Conservation (phyloP, 2,888 invertebrate genomes). For the Eumerus sabulonum region DNA sequence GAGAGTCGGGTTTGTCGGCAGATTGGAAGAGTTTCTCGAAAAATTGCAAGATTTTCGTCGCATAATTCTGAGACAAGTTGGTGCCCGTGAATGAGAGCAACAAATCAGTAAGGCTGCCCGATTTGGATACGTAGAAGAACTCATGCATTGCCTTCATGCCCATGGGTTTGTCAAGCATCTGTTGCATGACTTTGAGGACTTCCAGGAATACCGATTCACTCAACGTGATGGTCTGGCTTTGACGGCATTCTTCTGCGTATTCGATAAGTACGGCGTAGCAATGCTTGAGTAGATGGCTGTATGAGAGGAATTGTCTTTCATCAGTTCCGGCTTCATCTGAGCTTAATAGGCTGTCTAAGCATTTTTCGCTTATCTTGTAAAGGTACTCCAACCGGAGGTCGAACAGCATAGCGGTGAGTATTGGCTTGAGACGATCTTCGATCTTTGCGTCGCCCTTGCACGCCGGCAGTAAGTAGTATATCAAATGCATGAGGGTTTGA, state of each 20-base stretch:
- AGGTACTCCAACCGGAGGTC: conserved; percentile 88
- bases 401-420: conserved; percentile 84
- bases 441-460: conserved; percentile 71
- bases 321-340: conserved; percentile 77
- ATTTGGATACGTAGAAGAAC: conserved; percentile 86
- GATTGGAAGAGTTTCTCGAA: conserved; percentile 86
- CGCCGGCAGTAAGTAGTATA: conserved; percentile 74
- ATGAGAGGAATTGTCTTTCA: conserved; percentile 83
- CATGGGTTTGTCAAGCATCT: conserved; percentile 88
- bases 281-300: conserved; percentile 83
- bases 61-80: conserved; percentile 85
- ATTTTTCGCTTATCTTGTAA: conserved; percentile 82
- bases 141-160: conserved; percentile 90
- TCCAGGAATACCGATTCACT: conserved; percentile 76
- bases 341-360: conserved; percentile 80
- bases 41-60: conserved; percentile 88
- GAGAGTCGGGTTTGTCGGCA: conserved; percentile 83
- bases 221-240: conserved; percentile 72
- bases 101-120: conserved; percentile 87
- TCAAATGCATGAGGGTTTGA: conserved; percentile 76
- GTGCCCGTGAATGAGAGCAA: conserved; percentile 90
- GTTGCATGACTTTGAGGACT: conserved; percentile 88
- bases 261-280: conserved; percentile 85
- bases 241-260: conserved; percentile 79
- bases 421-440: conserved; percentile 73